Conservation (phyloP, 2,113 vertebrate genomes). For the Phrynocephalus versicolor region DNA sequence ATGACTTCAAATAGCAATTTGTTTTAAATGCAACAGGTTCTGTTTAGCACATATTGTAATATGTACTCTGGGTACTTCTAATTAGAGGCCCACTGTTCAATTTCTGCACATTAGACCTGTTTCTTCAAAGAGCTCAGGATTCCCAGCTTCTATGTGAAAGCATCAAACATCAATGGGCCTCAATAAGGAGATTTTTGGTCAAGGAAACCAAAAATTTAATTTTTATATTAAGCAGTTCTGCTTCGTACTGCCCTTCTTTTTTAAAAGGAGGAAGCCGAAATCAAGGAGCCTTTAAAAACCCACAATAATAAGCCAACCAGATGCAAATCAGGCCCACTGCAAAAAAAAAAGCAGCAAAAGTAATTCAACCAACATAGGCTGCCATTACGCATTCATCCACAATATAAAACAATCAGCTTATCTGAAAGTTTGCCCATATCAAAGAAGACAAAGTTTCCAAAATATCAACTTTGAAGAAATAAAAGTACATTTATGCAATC, state of each 20-base stretch:
- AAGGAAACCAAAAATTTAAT: slow-evolving; percentile 1
- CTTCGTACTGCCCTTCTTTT: neutral
- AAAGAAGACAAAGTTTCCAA: slow-evolving; percentile 3
- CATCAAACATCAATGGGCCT: neutral
- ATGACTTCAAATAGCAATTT: slow-evolving; percentile 19
- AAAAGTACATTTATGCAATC: neutral
- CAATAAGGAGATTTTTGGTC: slow-evolving; percentile 11
- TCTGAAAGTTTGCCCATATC: neutral
- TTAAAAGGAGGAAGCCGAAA: slow-evolving; percentile 10
- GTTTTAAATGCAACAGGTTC: slow-evolving; percentile 45
- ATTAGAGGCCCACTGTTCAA: slow-evolving; percentile 19
- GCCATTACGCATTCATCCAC: neutral
- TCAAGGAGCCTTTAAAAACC: neutral
- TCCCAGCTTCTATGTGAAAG: slow-evolving; percentile 2
- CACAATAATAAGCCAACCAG: neutral
- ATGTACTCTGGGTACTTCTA: slow-evolving; percentile 18
- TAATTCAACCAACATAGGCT: neutral
- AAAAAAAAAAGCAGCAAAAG: neutral
- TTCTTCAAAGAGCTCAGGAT: slow-evolving; percentile 35
- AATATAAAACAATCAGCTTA: neutral
- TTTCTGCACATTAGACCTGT: slow-evolving; percentile 9
- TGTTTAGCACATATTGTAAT: slow-evolving; percentile 29
- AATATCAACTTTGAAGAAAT: rapidly evolving
- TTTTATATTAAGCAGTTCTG: neutral
- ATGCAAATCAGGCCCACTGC: neutral